These are phyloP conservation scores for Myotis planiceps DNA, from an alignment of 2,797 vertebrate genomes.

Conservation along the genomic window DNA sequence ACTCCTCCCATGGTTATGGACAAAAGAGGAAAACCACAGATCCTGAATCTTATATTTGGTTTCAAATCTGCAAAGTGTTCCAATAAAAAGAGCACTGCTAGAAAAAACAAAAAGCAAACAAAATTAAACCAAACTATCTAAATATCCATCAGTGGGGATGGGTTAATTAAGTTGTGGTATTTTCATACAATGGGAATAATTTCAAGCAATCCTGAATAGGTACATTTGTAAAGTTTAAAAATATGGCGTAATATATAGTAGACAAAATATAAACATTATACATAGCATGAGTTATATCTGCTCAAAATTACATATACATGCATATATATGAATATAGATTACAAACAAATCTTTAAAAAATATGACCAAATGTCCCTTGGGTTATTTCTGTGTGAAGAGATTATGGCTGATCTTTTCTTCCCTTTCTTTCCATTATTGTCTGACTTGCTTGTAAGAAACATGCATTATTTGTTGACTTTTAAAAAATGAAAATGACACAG, in stretches of 20 bases:
- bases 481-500: neutral
- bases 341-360: neutral
- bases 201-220: neutral
- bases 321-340: neutral
- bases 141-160: neutral
- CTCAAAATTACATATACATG: neutral
- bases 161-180: neutral
- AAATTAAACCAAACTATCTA: neutral
- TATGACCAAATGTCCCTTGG: neutral
- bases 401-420: neutral
- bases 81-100: neutral
- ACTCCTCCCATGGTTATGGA: neutral
- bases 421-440: neutral
- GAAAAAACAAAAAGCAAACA: neutral
- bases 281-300: neutral
- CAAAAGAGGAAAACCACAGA: neutral
- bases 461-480: neutral
- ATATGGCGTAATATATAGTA: neutral
- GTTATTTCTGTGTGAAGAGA: conserved; percentile 6
- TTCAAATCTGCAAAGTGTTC: neutral
- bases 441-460: neutral
- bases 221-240: neutral
- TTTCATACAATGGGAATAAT: neutral
- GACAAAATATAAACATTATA: neutral
- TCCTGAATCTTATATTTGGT: neutral